Percentiles rank a stretch among this genome's conserved stretches.
These are phyloP conservation scores for Spisula subtruncata DNA, from an alignment of 2,888 invertebrate species.

Conservation along the genomic window DNA sequence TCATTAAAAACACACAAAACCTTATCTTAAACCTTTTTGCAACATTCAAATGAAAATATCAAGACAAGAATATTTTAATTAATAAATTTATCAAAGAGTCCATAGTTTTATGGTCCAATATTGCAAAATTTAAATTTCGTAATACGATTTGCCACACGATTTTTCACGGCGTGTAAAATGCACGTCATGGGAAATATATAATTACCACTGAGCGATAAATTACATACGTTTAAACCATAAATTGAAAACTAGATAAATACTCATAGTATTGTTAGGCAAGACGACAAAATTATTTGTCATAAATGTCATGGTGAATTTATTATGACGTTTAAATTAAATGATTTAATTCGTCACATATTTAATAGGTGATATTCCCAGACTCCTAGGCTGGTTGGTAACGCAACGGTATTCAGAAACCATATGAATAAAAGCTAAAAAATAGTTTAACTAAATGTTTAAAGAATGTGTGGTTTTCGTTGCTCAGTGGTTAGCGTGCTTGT, in stretches of 20 bases:
- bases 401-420: too few species aligned
- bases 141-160: background rate
- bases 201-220: background rate
- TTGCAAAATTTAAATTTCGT: background rate
- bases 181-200: background rate
- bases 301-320: constrained; percentile 1
- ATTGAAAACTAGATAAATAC: constrained; percentile 2
- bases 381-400: too few species aligned
- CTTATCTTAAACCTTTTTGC: constrained; percentile 21
- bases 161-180: constrained; percentile 23
- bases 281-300: background rate
- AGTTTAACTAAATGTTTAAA: too few species aligned
- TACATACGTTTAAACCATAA: background rate
- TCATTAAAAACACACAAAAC: too few species aligned
- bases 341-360: background rate
- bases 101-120: constrained; percentile 13
- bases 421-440: too few species aligned
- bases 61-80: constrained; percentile 9
- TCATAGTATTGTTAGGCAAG: background rate
- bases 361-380: too few species aligned
- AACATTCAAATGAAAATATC: constrained; percentile 23
- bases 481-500: too few species aligned
- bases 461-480: too few species aligned
- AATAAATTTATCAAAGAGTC: background rate
- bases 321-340: background rate